Evolutionary conservation across 1,140 invertebrate genomes (phyloP).

Genomic region (Ylistrum balloti): DNA sequence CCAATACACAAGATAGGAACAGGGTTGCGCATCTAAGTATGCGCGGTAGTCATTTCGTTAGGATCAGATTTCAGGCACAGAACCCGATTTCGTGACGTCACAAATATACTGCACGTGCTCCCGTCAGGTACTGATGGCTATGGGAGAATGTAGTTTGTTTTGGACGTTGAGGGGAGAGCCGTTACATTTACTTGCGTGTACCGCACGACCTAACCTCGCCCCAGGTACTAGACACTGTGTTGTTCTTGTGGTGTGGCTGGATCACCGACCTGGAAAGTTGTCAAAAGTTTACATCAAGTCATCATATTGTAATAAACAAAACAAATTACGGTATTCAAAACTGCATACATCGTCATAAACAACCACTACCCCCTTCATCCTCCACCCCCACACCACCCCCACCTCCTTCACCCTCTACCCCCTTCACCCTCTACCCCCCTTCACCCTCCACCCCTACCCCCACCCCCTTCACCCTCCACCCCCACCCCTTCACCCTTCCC

Average conservation of each 20-base stretch:
- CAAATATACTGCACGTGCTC: constrained; percentile 31
- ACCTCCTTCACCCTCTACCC: no score
- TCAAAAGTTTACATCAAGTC: no score
- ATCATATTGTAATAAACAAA: no score
- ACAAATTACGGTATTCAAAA: no score
- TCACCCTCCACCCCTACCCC: no score
- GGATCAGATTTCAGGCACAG: constrained; percentile 37
- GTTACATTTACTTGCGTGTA: not conserved
- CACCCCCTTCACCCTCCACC: no score
- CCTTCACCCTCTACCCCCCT: no score
- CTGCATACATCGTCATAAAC: no score
- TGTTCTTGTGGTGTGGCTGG: not conserved
- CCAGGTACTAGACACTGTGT: not conserved
- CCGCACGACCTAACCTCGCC: not conserved
- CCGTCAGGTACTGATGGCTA: constrained; percentile 4
- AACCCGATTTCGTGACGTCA: constrained; percentile 26
- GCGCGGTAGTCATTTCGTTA: constrained; percentile 32
- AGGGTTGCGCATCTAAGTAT: constrained; percentile 32
- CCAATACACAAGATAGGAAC: constrained; percentile 25
- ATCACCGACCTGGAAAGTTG: no score
- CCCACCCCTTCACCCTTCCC: no score
- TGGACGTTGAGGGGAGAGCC: not conserved
- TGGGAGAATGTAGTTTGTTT: not conserved
- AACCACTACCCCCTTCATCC: no score
- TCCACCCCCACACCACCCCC: no score